Percentiles rank a stretch among this genome's conserved stretches.
Evolutionary conservation across 1,140 invertebrate species (phyloP).

Genomic region (Atopsyche davidsoni): DNA sequence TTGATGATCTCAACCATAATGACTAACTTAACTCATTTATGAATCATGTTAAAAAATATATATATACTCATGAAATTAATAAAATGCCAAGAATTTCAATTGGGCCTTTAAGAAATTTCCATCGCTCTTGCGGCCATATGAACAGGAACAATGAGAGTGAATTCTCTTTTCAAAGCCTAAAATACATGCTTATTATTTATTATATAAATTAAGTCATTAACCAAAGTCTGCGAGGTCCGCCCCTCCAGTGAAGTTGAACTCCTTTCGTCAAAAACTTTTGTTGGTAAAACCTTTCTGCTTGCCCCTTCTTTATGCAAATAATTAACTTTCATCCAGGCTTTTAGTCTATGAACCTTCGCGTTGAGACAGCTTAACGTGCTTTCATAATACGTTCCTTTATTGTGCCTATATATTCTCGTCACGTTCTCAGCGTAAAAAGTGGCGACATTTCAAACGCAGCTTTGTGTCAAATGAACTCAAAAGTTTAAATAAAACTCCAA

Average conservation of each 20-base stretch:
- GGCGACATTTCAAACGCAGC: constrained; percentile 19
- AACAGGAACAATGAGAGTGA: too few species aligned
- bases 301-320: constrained; percentile 29
- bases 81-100: too few species aligned
- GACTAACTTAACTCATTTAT: too few species aligned
- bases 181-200: neutral
- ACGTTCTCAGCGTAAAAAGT: constrained; percentile 16
- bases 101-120: too few species aligned
- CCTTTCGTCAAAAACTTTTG: constrained; percentile 29
- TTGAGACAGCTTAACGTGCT: constrained; percentile 2
- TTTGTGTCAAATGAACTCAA: constrained; percentile 8
- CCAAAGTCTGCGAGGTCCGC: neutral
- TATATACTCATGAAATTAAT: too few species aligned
- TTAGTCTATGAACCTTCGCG: constrained; percentile 22
- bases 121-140: too few species aligned
- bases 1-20: too few species aligned
- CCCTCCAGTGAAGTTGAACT: constrained; percentile 13
- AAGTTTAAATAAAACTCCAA: constrained; percentile 2
- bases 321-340: constrained; percentile 25
- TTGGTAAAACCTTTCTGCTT: constrained; percentile 22
- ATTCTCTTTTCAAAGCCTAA: neutral
- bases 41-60: too few species aligned
- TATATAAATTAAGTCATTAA: neutral
- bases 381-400: neutral
- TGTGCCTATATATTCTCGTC: constrained; percentile 11